These are phyloP conservation scores for Coluber constrictor DNA, from an alignment of 2,797 vertebrate genomes.

Conservation along the genomic window DNA sequence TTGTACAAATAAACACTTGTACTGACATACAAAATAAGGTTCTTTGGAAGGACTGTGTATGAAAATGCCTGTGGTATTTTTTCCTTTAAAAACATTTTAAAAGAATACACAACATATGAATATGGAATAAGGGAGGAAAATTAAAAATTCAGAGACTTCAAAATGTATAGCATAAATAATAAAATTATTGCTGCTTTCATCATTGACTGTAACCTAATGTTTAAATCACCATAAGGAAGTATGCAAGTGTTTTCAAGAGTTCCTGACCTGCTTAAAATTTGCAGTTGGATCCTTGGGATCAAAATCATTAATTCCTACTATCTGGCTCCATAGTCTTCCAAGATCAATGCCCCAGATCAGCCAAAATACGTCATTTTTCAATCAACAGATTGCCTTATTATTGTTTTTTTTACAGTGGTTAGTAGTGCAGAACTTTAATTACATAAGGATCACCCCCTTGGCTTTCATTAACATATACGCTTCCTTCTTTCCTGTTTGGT, in stretches of 20 bases:
- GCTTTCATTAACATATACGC: conserved; percentile 52
- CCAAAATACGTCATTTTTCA: neutral
- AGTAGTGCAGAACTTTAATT: conserved; percentile 50
- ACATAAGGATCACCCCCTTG: conserved; percentile 23
- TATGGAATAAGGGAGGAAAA: neutral
- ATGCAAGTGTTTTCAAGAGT: neutral
- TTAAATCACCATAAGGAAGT: neutral
- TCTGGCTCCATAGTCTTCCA: neutral
- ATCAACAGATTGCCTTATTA: neutral
- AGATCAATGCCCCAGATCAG: neutral
- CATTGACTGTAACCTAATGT: neutral
- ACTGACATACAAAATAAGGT: neutral
- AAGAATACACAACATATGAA: neutral
- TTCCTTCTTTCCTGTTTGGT: conserved; percentile 53
- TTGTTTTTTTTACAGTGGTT: conserved; percentile 6
- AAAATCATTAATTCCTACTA: neutral
- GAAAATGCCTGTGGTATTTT: neutral
- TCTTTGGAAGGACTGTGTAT: neutral
- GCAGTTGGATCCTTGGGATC: neutral
- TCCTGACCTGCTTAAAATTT: neutral
- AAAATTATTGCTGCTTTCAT: neutral
- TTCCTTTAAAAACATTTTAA: neutral
- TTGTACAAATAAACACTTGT: neutral
- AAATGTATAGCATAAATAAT: neutral
- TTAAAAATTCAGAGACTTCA: neutral